Conservation (phyloP, 2,113 vertebrate species). For the Pampusana beccarii region DNA sequence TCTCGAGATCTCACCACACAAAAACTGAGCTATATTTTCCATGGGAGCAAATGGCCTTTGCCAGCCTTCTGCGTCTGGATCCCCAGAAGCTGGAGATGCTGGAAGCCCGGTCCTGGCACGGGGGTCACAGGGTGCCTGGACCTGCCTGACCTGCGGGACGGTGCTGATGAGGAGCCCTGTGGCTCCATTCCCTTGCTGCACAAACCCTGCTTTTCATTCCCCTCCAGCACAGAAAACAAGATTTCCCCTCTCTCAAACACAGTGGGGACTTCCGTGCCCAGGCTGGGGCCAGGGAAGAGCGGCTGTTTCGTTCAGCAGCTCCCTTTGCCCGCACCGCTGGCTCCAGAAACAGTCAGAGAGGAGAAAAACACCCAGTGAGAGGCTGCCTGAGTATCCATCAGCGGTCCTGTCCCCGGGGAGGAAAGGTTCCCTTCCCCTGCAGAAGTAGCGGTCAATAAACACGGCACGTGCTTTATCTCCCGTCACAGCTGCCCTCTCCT, state of each 20-base stretch:
- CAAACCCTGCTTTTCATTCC: neutral
- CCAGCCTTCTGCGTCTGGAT: neutral
- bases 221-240: neutral
- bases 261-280: neutral
- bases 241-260: no score
- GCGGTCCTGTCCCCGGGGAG: neutral
- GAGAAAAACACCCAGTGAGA: neutral
- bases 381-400: slow-evolving; percentile 35
- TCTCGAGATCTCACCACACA: neutral
- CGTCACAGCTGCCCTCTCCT: neutral
- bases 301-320: neutral
- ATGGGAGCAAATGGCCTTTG: neutral
- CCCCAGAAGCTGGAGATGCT: no score
- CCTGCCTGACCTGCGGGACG: rapidly evolving
- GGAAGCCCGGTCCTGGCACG: neutral
- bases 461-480: neutral
- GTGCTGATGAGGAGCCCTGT: rapidly evolving
- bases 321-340: neutral
- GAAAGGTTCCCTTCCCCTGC: slow-evolving; percentile 4
- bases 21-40: neutral
- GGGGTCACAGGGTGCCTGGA: no score
- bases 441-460: slow-evolving; percentile 43
- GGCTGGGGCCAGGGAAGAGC: neutral
- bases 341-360: neutral
- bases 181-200: neutral